Evolutionary conservation across 2,888 invertebrate genomes (phyloP), one percentile per base, ranked within the genome.

Genomic region (Lingula anatina): DNA sequence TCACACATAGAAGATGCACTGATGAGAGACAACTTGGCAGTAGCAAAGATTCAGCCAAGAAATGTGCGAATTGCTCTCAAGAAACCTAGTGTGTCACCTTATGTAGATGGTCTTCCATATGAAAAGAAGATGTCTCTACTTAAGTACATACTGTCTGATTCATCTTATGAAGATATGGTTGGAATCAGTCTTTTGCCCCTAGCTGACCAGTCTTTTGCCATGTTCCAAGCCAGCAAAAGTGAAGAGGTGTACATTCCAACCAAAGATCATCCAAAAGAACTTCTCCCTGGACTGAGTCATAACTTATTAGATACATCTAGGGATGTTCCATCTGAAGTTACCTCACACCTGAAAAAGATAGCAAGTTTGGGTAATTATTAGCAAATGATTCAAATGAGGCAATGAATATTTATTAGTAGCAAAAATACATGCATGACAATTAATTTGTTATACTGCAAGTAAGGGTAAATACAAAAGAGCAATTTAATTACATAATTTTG

Each of bases 1-100:
- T 20, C 27, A 43, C 24, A 12, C 39, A 3, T 41, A 47, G 12
- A 24, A 25, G 9, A 51, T 56, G 26, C 31, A 31, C 9, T 31
- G 15, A n/a, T n/a, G n/a, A n/a, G n/a, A n/a, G n/a, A n/a, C n/a
- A 31, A 31, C 15, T 15, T 31, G 9, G 9, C 9, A 9, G 9
- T 9, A 15, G 31, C 9, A 15, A 9, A 15, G 15, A 15, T 31
- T 31, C 9, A 9, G 9, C 31, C 31, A 31, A 15, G 9, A 31
- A 9, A 12, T 31, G 31, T 31, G 31, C 9, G 31, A 31, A 15
- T 12, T 9, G 15, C 9, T 9, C 15, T 31, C 9, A 31, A 31
- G 15, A n/a, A n/a, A n/a, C n/a, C n/a, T n/a, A n/a, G n/a, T n/a
- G n/a, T n/a, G n/a, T n/a, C n/a, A n/a, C n/a, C n/a, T n/a, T n/a